These are phyloP conservation scores for Drosophila orena DNA, from an alignment of 1,140 invertebrate species.

Conservation along the genomic window DNA sequence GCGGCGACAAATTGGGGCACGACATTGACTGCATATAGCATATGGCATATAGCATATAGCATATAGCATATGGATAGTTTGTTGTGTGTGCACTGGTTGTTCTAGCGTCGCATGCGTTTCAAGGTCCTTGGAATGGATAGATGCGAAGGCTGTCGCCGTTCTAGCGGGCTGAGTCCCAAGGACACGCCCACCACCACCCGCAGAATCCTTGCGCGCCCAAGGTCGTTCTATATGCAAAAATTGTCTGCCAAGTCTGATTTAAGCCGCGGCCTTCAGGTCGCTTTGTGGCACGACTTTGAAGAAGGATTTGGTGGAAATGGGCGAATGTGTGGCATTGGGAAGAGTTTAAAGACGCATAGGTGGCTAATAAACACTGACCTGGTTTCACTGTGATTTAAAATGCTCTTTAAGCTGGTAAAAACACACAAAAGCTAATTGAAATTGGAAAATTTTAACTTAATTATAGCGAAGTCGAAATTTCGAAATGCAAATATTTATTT, in stretches of 20 bases:
- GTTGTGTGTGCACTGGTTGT: constrained; percentile 29
- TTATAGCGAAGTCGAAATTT: too few species aligned
- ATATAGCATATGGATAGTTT: constrained; percentile 11
- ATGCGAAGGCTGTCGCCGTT: constrained; percentile 40
- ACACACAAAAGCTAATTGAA: background rate
- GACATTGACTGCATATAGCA: constrained; percentile 58
- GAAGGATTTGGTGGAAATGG: constrained; percentile 45
- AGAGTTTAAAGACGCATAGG: constrained; percentile 34
- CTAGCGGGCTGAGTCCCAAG: constrained; percentile 31
- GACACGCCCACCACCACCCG: constrained; percentile 14
- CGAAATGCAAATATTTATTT: too few species aligned
- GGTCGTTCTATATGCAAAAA: constrained; percentile 59
- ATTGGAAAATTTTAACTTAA: background rate
- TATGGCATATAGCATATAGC: constrained; percentile 33
- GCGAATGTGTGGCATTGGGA: constrained; percentile 9
- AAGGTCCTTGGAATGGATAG: constrained; percentile 46
- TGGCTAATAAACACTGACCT: constrained; percentile 12
- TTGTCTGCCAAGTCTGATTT: constrained; percentile 48
- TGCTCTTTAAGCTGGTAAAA: constrained; percentile 10
- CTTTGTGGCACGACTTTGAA: constrained; percentile 55
- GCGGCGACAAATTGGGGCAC: constrained; percentile 74
- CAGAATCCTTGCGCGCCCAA: constrained; percentile 35
- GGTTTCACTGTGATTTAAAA: background rate
- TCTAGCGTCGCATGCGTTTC: constrained; percentile 58
- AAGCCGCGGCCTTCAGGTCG: constrained; percentile 15